Evolutionary conservation across 2,113 vertebrate genomes (phyloP).

Genomic region (Atractosteus spatula): DNA sequence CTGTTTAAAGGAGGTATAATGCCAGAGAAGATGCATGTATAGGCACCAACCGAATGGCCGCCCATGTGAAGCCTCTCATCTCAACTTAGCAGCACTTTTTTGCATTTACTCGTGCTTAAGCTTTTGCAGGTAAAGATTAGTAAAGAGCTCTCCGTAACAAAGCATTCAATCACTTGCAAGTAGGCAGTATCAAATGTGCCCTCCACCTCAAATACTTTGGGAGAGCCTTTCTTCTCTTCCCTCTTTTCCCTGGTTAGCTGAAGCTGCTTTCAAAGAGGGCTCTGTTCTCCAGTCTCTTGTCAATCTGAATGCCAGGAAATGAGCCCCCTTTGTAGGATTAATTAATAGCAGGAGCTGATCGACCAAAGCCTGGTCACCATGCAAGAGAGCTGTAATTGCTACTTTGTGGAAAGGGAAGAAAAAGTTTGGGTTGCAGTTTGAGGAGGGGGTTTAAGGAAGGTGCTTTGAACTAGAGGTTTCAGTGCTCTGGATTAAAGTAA

Average conservation of each 20-base stretch:
- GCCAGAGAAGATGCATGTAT: conserved; percentile 55
- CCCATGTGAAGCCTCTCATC: conserved; percentile 55
- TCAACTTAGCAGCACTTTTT: conserved; percentile 60
- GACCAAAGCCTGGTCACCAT: conserved; percentile 76
- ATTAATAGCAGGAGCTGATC: conserved; percentile 95
- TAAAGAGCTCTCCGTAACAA: conserved; percentile 76
- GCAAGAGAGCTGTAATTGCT: conserved; percentile 92
- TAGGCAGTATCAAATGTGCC: conserved; percentile 86
- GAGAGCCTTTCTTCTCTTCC: conserved; percentile 82
- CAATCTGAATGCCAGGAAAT: conserved; percentile 96
- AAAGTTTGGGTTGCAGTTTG: conserved; percentile 94
- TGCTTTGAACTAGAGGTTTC: conserved; percentile 96
- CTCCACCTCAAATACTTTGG: conserved; percentile 78
- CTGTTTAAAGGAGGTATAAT: conserved; percentile 62
- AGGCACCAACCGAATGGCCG: conserved; percentile 47
- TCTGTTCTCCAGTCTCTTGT: conserved; percentile 87
- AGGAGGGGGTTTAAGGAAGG: conserved; percentile 82
- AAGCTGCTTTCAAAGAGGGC: conserved; percentile 87
- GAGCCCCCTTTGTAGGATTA: conserved; percentile 97
- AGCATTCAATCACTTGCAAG: conserved; percentile 87
- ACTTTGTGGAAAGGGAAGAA: conserved; percentile 86
- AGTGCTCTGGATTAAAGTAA: conserved; percentile 94
- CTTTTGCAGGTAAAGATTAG: conserved; percentile 90
- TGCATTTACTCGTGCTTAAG: conserved; percentile 58
- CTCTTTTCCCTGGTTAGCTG: conserved; percentile 80